Percentiles rank a stretch among this genome's conserved stretches.
Conservation (phyloP, 2,113 vertebrate genomes). For the Pygoscelis adeliae region DNA sequence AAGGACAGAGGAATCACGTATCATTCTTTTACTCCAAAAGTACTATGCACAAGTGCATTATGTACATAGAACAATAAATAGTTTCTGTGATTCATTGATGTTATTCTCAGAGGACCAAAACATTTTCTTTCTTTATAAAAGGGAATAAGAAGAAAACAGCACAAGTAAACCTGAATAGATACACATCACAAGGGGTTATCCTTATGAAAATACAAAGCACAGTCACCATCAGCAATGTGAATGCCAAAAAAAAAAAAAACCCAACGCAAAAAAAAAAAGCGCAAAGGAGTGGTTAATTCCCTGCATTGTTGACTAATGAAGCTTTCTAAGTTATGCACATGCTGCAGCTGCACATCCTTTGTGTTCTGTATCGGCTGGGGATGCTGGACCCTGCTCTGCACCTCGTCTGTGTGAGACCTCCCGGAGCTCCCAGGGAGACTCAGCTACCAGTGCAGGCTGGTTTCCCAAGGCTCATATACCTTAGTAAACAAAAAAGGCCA, state of each 20-base stretch:
- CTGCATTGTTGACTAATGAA: background rate
- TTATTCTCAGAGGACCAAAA: slow-evolving; percentile 5
- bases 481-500: background rate
- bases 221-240: background rate
- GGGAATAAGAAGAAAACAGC: background rate
- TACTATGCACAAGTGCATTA: background rate
- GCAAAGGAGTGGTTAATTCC: background rate
- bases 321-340: background rate
- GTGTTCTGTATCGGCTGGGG: background rate
- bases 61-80: background rate
- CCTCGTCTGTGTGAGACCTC: background rate
- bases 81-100: background rate
- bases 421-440: accelerated
- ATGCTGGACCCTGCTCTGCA: background rate
- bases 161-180: background rate
- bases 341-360: background rate
- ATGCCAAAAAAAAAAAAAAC: background rate
- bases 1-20: background rate
- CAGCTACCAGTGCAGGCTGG: background rate
- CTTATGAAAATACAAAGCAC: slow-evolving; percentile 2
- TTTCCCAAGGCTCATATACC: background rate
- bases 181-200: background rate
- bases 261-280: background rate
- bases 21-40: background rate
- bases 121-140: background rate